These are phyloP conservation scores for Blastobasis adustella DNA, from an alignment of 2,888 invertebrate genomes.

Conservation along the genomic window DNA sequence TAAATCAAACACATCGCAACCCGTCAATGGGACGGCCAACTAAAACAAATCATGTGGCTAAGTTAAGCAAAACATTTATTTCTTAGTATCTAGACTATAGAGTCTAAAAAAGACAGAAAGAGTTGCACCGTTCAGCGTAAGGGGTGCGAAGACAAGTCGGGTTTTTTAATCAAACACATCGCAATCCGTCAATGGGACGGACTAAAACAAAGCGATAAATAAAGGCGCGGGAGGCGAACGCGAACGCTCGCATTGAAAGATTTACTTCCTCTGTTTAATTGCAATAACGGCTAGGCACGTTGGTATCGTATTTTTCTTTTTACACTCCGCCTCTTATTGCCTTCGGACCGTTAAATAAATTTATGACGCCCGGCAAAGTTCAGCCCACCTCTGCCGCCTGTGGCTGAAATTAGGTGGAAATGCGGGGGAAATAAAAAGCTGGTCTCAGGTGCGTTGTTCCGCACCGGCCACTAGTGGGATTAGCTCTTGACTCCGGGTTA, in stretches of 20 bases:
- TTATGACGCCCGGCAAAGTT: slow-evolving; percentile 74
- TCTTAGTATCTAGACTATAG: too few species aligned
- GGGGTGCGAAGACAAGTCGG: slow-evolving; percentile 52
- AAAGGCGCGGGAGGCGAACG: slow-evolving; percentile 67
- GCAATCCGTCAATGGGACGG: slow-evolving; percentile 70
- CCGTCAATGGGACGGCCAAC: slow-evolving; percentile 71
- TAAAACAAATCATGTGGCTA: too few species aligned
- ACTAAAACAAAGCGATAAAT: slow-evolving; percentile 75
- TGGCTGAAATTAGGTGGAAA: slow-evolving; percentile 69
- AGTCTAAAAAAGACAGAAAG: too few species aligned
- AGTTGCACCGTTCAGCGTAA: slow-evolving; percentile 14
- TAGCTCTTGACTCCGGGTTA: slow-evolving; percentile 66
- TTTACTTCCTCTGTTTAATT: slow-evolving; percentile 76
- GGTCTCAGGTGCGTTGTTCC: slow-evolving; percentile 66
- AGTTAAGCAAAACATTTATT: too few species aligned
- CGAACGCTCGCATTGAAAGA: slow-evolving; percentile 70
- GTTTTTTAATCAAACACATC: slow-evolving; percentile 72
- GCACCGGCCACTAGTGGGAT: slow-evolving; percentile 45
- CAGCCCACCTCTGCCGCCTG: slow-evolving; percentile 63
- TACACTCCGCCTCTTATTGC: slow-evolving; percentile 74
- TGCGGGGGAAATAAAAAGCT: slow-evolving; percentile 65
- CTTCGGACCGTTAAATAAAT: slow-evolving; percentile 74
- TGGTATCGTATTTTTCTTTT: slow-evolving; percentile 76
- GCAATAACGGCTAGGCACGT: slow-evolving; percentile 76
- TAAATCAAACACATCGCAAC: slow-evolving; percentile 71